A percentile compares a stretch with the other conserved stretches of the same genome.
Evolutionary conservation across 2,797 vertebrate genomes (phyloP).

Genomic region (Pipistrellus nathusii): DNA sequence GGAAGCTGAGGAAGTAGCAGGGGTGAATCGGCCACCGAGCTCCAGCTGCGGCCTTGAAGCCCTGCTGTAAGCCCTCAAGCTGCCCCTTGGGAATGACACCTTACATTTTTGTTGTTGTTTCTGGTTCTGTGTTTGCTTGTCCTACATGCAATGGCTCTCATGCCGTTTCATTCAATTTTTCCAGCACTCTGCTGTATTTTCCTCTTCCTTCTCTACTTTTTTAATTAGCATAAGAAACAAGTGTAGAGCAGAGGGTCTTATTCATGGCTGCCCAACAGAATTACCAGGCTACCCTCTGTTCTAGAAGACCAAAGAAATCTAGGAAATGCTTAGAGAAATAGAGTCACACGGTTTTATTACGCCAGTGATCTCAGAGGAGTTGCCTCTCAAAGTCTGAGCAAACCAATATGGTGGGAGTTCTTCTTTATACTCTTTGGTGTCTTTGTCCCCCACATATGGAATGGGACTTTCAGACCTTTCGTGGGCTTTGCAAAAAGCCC

Average conservation of each 20-base stretch:
- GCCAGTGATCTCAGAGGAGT: too few relatives aligned
- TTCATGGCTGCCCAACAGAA: neutral
- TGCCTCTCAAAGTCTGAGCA: too few relatives aligned
- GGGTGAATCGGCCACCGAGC: neutral
- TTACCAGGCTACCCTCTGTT: neutral
- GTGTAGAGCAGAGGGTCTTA: neutral
- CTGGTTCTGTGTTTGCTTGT: fast-evolving
- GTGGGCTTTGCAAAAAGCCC: too few relatives aligned
- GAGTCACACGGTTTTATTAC: too few relatives aligned
- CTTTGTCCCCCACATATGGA: too few relatives aligned
- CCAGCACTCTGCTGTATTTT: neutral
- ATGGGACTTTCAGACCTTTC: too few relatives aligned
- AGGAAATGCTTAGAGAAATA: too few relatives aligned
- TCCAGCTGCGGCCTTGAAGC: neutral
- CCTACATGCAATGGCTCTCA: fast-evolving
- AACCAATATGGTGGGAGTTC: too few relatives aligned
- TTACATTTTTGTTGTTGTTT: neutral
- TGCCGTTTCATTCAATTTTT: too few relatives aligned
- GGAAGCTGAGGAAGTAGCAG: neutral
- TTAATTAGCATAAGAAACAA: neutral
- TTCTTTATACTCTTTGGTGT: too few relatives aligned
- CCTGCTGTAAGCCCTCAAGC: neutral
- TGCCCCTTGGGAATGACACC: neutral
- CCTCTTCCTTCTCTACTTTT: neutral
- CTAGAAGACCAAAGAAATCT: too few relatives aligned